Conservation (phyloP, 2,797 vertebrate species). For the Pantherophis alleghaniensis region DNA sequence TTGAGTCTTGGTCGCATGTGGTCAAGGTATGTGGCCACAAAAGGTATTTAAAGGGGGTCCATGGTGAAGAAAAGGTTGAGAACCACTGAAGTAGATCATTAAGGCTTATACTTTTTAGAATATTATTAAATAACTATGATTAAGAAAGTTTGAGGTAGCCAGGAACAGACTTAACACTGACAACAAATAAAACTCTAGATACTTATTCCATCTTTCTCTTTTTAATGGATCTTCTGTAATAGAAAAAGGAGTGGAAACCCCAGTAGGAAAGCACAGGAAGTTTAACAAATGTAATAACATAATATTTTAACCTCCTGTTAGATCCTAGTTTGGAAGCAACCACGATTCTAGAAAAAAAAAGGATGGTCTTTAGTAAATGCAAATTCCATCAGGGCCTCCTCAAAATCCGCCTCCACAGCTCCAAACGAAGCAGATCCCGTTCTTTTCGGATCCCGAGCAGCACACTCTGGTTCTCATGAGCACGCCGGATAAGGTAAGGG, state of each 20-base stretch:
- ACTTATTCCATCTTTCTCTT: neutral
- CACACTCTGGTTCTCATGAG: conserved; percentile 87
- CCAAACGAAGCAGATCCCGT: conserved; percentile 76
- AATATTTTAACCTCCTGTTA: neutral
- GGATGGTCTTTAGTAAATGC: neutral
- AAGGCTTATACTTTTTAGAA: neutral
- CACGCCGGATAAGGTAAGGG: conserved; percentile 86
- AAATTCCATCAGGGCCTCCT: conserved; percentile 11
- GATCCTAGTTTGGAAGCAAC: neutral
- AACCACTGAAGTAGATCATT: neutral
- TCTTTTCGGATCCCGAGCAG: conserved; percentile 86
- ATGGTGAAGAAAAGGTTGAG: neutral
- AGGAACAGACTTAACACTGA: neutral
- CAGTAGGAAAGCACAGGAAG: neutral
- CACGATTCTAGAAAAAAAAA: neutral
- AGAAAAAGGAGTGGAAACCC: neutral
- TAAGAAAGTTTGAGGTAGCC: neutral
- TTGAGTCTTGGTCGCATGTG: neutral
- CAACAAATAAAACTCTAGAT: neutral
- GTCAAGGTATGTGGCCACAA: neutral
- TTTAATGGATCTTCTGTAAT: neutral
- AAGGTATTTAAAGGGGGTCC: neutral
- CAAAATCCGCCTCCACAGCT: conserved; percentile 73
- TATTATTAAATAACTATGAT: neutral
- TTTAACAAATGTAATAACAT: neutral